These are phyloP conservation scores for Bostrychus sinensis DNA, from an alignment of 2,113 vertebrate genomes.

Conservation along the genomic window DNA sequence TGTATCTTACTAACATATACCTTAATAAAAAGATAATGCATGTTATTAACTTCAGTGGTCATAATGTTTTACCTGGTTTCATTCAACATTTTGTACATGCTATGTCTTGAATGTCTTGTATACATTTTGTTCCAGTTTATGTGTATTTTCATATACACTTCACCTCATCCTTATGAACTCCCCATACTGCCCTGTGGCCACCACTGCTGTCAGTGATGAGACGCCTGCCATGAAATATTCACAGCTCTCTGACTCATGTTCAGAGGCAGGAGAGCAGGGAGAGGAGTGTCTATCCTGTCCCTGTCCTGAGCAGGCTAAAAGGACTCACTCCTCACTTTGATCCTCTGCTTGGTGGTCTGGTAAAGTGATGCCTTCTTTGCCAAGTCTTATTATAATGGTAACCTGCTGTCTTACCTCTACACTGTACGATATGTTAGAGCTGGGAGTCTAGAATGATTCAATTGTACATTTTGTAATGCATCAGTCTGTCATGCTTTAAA, in stretches of 20 bases:
- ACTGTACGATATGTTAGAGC: too few species aligned
- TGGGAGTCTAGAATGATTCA: too few species aligned
- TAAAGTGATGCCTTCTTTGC: constrained; percentile 33
- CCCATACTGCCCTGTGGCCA: constrained; percentile 58
- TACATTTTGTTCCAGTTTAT: neutral
- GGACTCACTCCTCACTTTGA: constrained; percentile 63
- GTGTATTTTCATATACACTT: constrained; percentile 12
- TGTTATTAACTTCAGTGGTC: too few species aligned
- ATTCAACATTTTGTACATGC: neutral
- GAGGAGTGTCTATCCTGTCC: constrained; percentile 46
- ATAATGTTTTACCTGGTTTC: too few species aligned
- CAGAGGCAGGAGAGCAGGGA: constrained; percentile 34
- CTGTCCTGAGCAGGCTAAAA: constrained; percentile 60
- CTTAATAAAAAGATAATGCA: too few species aligned
- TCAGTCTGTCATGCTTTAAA: too few species aligned
- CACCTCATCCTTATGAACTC: constrained; percentile 25
- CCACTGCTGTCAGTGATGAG: constrained; percentile 54
- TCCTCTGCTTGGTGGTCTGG: constrained; percentile 46
- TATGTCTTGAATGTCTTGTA: neutral
- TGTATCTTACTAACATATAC: too few species aligned
- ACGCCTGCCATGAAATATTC: constrained; percentile 70
- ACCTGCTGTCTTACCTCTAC: constrained; percentile 13
- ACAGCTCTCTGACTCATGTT: constrained; percentile 62
- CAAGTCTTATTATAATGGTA: neutral
- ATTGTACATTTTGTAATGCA: too few species aligned